These are phyloP conservation scores for Stratiomys singularior DNA, from an alignment of 2,888 invertebrate species.

Conservation along the genomic window DNA sequence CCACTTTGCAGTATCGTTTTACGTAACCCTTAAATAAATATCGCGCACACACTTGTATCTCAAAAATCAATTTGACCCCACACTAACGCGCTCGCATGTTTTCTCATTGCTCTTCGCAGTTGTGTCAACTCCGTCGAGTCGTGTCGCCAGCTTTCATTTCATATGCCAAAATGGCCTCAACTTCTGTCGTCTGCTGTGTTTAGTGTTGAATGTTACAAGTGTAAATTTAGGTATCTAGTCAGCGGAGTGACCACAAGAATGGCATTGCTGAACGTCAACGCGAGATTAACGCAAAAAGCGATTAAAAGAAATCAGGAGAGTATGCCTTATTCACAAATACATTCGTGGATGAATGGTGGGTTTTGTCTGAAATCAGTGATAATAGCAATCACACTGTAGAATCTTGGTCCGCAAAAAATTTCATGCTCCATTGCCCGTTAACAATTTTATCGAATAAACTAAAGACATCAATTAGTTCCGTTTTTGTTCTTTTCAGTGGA, in stretches of 20 bases:
- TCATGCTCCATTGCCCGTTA: neutral
- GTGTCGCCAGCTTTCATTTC: slow-evolving; percentile 10
- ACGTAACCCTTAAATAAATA: neutral
- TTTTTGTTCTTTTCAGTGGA: slow-evolving; percentile 60
- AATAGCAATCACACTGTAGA: no score
- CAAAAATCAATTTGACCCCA: neutral
- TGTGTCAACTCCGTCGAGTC: slow-evolving; percentile 7
- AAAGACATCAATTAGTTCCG: neutral
- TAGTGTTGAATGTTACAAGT: slow-evolving; percentile 30
- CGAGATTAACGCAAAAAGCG: slow-evolving; percentile 79
- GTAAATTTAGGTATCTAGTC: slow-evolving; percentile 28
- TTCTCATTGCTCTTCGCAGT: neutral
- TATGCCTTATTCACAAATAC: slow-evolving; percentile 83
- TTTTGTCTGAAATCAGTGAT: neutral
- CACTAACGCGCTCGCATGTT: neutral
- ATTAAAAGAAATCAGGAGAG: slow-evolving; percentile 80
- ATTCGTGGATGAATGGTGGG: slow-evolving; percentile 86
- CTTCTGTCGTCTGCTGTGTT: slow-evolving; percentile 3
- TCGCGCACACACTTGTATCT: neutral
- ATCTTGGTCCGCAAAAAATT: neutral
- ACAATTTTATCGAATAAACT: neutral
- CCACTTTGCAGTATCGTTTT: no score
- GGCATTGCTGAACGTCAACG: slow-evolving; percentile 81
- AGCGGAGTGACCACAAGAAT: slow-evolving; percentile 26
- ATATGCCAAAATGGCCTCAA: slow-evolving; percentile 47